Evolutionary conservation across 1,140 invertebrate species (phyloP), one percentile per base, ranked within the genome.

Genomic region (Sipha flava): DNA sequence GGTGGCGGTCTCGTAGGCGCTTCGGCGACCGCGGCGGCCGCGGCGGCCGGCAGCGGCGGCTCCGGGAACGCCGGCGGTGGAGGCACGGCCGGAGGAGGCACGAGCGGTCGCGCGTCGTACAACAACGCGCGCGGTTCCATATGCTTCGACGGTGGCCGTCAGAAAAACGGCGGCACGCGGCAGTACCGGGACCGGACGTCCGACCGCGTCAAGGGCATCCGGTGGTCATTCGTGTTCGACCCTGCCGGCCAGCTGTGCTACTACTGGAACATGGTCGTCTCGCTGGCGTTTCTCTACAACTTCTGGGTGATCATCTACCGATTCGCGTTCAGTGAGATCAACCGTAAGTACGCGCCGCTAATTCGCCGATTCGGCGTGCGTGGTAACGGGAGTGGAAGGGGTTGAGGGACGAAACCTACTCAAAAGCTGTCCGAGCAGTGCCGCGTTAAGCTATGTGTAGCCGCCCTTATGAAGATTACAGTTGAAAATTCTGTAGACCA

Each of bases 251-350:
- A 94, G 43, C 89, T 96, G 31, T 96, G 94, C 87, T 97, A 97
- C 87, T 96, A 97, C 85, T 97, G 95, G 95, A 96, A 94, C 81
- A 95, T 97, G 92, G 94, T 98, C 49, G 97, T 98, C 47, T 98
- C 96, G 77, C 89, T 98, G 82, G 97, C 97, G 83, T 98, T 98
- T 87, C 91, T 98, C 80, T 99, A 99, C 89, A 99, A 99, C 87
- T 97, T 98, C 85, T 98, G 96, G 97, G 95, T 98, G 84, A 96
- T 98, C 87, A 96, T 98, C 84, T 98, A 98, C 89, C 91, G 97
- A 86, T 98, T 97, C 89, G 95, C 96, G 86, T 98, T 99, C 87
- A 93, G 94, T 87, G 94, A 94, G 87, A 94, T 94, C 83, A 93
- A 94, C 85, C 90, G 91, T 92, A 83, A 90, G 90, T 88, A 79